phyloP scores from a whole-genome alignment of 2,797 vertebrate species.

The Acridotheres tristis region DNA sequence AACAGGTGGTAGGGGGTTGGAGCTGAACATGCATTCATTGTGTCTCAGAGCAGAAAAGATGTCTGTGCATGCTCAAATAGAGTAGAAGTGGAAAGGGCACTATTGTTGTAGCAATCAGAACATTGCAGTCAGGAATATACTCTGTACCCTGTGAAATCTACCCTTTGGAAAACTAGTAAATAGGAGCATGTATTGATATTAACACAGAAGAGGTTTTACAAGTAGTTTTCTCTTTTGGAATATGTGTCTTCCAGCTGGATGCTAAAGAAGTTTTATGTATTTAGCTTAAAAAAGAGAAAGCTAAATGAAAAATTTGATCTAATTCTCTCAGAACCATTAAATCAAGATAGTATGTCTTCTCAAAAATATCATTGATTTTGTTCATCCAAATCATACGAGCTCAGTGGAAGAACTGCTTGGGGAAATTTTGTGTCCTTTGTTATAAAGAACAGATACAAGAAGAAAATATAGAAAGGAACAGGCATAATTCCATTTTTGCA shows the following conservation, averaged over 20 bases:
- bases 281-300: background rate
- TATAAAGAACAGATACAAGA: background rate
- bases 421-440: background rate
- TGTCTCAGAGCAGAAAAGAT: background rate
- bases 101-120: background rate
- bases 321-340: background rate
- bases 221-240: background rate
- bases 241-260: background rate
- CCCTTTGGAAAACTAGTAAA: background rate
- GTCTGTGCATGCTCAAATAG: background rate
- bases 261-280: background rate
- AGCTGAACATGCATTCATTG: background rate
- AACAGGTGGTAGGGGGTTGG: background rate
- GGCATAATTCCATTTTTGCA: background rate
- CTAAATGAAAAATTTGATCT: background rate
- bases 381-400: background rate
- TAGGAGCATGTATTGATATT: accelerated
- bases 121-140: background rate
- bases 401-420: background rate
- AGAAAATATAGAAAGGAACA: background rate
- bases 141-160: background rate
- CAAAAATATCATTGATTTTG: background rate
- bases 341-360: background rate
- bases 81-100: background rate
- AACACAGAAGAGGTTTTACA: background rate